A percentile compares a stretch with the other conserved stretches of the same genome.
Evolutionary conservation across 2,113 vertebrate genomes (phyloP).

Genomic region (Petrocephalus zakoni): DNA sequence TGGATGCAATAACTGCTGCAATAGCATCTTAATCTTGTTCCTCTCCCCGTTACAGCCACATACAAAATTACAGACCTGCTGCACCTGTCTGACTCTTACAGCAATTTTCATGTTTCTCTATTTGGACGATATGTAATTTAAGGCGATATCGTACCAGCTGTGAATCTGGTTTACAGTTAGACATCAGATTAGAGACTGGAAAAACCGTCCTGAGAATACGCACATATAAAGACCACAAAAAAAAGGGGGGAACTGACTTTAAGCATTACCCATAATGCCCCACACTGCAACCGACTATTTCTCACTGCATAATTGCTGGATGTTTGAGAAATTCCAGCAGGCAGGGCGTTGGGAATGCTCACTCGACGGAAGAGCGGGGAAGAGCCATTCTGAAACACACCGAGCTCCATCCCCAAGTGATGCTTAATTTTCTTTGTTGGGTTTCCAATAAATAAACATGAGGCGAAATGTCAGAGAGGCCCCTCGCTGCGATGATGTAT

Average conservation of each 20-base stretch:
- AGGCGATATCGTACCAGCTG: background rate
- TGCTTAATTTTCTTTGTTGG: constrained; percentile 31
- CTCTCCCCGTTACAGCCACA: background rate
- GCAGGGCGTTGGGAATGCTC: background rate
- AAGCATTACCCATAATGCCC: background rate
- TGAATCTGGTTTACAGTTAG: background rate
- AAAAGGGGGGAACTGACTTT: background rate
- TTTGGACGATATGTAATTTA: background rate
- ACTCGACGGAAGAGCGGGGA: background rate
- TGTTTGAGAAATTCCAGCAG: background rate
- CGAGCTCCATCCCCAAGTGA: constrained; percentile 9
- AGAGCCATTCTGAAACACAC: background rate
- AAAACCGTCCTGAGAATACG: background rate
- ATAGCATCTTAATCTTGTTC: background rate
- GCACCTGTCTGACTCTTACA: background rate
- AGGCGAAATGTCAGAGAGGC: constrained; percentile 31
- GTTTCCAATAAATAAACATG: constrained; percentile 46
- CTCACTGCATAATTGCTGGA: background rate
- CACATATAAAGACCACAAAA: background rate
- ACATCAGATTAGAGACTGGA: background rate
- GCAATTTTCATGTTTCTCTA: background rate
- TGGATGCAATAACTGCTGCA: background rate
- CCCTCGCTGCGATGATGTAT: constrained; percentile 33
- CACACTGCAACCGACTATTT: background rate
- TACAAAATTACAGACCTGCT: background rate